phyloP scores from a whole-genome alignment of 1,140 invertebrate genomes.

The Anthonomus grandis region DNA sequence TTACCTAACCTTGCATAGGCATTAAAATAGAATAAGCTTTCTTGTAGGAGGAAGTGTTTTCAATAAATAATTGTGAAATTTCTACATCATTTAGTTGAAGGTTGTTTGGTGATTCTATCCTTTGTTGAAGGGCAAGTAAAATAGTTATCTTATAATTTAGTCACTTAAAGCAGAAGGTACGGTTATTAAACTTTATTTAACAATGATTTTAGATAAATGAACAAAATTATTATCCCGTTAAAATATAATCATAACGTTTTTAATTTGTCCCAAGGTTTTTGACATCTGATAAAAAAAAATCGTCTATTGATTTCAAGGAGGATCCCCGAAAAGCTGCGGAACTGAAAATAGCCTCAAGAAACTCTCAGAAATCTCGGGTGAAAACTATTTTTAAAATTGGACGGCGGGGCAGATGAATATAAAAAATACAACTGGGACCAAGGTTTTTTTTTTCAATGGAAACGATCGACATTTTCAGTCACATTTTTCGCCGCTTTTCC shows the following conservation, averaged over 20 bases:
- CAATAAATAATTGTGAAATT: conserved; percentile 17
- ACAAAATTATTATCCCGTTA: no score
- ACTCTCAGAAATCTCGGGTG: conserved; percentile 9
- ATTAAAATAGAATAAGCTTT: conserved; percentile 14
- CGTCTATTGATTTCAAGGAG: conserved; percentile 13
- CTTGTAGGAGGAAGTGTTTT: conserved; percentile 21
- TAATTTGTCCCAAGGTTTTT: background rate
- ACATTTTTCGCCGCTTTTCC: background rate
- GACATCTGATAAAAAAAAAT: conserved; percentile 19
- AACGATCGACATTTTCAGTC: conserved; percentile 18
- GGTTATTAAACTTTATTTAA: background rate
- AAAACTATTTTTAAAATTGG: conserved; percentile 27
- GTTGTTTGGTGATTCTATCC: no score
- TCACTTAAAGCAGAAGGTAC: background rate
- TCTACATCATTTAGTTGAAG: conserved; percentile 17
- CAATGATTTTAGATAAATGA: no score
- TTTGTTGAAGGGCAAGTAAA: background rate
- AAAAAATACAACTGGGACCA: conserved; percentile 23
- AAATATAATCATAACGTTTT: no score
- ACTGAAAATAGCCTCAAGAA: conserved; percentile 6
- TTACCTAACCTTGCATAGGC: background rate
- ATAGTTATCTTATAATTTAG: background rate
- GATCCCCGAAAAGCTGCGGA: background rate
- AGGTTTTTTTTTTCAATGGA: conserved; percentile 20
- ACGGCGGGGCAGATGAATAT: conserved; percentile 2